These are phyloP conservation scores for Thaumetopoea pityocampa DNA, from an alignment of 1,140 invertebrate genomes.

Conservation along the genomic window DNA sequence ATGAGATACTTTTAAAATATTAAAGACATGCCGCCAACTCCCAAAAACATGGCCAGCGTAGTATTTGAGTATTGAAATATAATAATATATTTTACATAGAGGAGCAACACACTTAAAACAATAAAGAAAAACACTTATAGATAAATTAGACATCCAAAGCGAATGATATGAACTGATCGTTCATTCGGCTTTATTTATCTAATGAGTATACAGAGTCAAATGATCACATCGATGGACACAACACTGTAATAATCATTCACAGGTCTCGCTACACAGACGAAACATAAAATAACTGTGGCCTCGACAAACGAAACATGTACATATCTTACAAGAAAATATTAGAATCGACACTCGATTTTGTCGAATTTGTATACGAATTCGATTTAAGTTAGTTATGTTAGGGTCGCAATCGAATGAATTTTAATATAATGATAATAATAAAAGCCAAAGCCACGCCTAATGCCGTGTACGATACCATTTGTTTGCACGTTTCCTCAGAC, in stretches of 20 bases:
- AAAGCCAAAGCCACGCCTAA: constrained; percentile 75
- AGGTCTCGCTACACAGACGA: constrained; percentile 59
- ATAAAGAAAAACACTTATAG: constrained; percentile 41
- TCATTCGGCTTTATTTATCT: constrained; percentile 25
- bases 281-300: constrained; percentile 58
- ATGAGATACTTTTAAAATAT: constrained; percentile 9
- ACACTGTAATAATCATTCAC: constrained; percentile 56
- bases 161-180: constrained; percentile 49
- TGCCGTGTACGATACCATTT: constrained; percentile 84
- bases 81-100: constrained; percentile 38
- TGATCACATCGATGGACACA: constrained; percentile 63
- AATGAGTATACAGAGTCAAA: constrained; percentile 39
- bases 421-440: constrained; percentile 65
- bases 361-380: constrained; percentile 51
- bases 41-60: constrained; percentile 19
- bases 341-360: constrained; percentile 22
- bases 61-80: constrained; percentile 10
- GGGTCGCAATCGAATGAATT: constrained; percentile 63
- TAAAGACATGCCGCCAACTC: constrained; percentile 55
- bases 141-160: constrained; percentile 64
- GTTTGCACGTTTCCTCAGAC: constrained; percentile 88
- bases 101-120: constrained; percentile 51
- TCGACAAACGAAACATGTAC: constrained; percentile 38
- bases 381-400: constrained; percentile 69
- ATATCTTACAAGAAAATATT: constrained; percentile 43